Conservation (phyloP, 2,113 vertebrate species). For the Cephalopholis sonnerati region DNA sequence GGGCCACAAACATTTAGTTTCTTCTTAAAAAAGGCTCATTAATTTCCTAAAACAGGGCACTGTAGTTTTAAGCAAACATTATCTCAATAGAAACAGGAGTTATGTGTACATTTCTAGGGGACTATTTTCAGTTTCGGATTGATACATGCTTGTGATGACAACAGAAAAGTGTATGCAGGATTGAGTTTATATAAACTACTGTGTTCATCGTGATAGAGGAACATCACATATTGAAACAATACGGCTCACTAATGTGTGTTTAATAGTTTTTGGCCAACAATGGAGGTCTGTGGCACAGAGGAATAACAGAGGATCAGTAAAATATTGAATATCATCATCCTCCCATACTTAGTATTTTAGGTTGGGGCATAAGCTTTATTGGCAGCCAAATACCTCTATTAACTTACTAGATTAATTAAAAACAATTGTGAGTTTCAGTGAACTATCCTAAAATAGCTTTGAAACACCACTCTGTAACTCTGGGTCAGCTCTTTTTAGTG, state of each 20-base stretch:
- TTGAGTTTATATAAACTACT: too few species aligned
- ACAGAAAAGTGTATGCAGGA: too few species aligned
- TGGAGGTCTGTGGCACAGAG: not conserved
- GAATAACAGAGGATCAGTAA: not conserved
- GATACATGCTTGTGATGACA: not conserved
- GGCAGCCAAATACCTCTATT: not conserved
- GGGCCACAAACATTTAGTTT: too few species aligned
- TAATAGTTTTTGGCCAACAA: conserved; percentile 1
- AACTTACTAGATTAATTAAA: not conserved
- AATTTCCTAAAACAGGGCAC: not conserved
- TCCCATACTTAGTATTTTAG: not conserved
- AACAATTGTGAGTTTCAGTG: not conserved
- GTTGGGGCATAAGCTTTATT: not conserved
- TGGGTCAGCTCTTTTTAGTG: not conserved
- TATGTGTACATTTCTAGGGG: not conserved
- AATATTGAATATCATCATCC: too few species aligned
- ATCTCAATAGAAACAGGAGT: too few species aligned
- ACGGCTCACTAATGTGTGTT: not conserved
- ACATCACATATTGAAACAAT: not conserved
- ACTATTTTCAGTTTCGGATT: not conserved
- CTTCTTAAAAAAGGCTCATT: too few species aligned
- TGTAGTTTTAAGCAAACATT: not conserved
- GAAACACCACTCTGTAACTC: not conserved
- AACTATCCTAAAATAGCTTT: not conserved
- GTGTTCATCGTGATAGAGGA: not conserved